Percentiles rank a stretch among this genome's conserved stretches.
Conservation (phyloP, 2,113 vertebrate species). For the Empidonax traillii region DNA sequence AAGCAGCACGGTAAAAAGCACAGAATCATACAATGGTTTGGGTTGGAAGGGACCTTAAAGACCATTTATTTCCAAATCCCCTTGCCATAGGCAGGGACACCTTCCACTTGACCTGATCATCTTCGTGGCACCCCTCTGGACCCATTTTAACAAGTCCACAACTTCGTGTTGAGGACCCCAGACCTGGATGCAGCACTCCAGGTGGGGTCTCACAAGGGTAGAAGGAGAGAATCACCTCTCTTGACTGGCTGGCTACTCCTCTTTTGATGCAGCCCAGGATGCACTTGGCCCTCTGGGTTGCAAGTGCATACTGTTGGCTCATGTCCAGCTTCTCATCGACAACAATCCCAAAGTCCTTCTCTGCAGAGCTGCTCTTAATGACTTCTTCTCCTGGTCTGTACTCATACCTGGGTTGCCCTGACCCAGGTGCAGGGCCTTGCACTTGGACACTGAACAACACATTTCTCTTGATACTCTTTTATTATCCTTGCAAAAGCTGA, state of each 20-base stretch:
- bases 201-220: neutral
- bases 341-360: neutral
- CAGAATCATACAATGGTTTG: neutral
- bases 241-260: rapidly evolving
- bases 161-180: neutral
- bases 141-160: neutral
- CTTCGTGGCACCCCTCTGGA: neutral
- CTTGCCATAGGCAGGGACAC: neutral
- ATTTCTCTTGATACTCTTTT: neutral
- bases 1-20: neutral
- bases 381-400: neutral
- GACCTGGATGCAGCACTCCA: neutral
- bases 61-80: neutral
- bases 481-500: neutral
- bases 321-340: neutral
- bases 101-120: neutral
- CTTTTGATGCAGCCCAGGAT: neutral
- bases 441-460: neutral
- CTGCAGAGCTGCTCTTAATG: neutral
- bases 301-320: neutral
- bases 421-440: neutral
- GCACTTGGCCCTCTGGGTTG: neutral
- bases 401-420: rapidly evolving
- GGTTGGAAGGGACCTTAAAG: neutral
- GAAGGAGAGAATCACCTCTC: neutral